phyloP scores from a whole-genome alignment of 1,140 invertebrate species.

The Charaxes varanes region DNA sequence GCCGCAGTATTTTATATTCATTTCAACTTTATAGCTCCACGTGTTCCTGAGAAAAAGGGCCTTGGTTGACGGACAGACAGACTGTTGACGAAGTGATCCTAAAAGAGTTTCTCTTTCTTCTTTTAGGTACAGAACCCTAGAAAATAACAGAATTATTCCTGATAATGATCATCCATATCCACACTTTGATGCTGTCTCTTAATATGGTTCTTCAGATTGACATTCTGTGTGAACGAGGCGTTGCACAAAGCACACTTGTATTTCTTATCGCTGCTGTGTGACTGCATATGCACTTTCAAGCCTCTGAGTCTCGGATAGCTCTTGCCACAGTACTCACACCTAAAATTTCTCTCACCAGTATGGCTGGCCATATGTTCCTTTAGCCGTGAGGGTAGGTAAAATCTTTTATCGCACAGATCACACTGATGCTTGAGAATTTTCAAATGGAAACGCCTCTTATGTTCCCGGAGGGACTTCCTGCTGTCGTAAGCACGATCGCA shows the following conservation, averaged over 20 bases:
- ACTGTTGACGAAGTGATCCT: no score
- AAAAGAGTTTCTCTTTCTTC: background rate
- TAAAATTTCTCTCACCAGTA: constrained; percentile 54
- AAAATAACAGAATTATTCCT: constrained; percentile 11
- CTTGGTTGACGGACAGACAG: no score
- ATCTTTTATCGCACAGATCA: constrained; percentile 54
- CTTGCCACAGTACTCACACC: constrained; percentile 58
- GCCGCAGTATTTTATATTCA: no score
- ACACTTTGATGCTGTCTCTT: constrained; percentile 46
- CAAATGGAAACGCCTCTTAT: constrained; percentile 47
- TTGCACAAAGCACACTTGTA: constrained; percentile 41
- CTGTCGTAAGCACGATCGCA: constrained; percentile 53
- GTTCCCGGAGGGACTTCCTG: constrained; percentile 48
- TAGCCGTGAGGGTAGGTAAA: constrained; percentile 49
- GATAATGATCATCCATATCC: constrained; percentile 31
- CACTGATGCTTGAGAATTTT: constrained; percentile 59
- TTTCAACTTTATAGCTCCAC: no score
- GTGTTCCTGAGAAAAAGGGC: no score
- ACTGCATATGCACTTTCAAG: constrained; percentile 50
- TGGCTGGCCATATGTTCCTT: constrained; percentile 59
- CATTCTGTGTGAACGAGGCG: constrained; percentile 47
- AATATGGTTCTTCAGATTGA: constrained; percentile 52
- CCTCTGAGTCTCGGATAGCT: constrained; percentile 47
- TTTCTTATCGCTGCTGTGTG: constrained; percentile 43
- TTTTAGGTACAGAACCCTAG: background rate